phyloP scores from a whole-genome alignment of 2,113 vertebrate genomes.

The Corythoichthys haematopterus region DNA sequence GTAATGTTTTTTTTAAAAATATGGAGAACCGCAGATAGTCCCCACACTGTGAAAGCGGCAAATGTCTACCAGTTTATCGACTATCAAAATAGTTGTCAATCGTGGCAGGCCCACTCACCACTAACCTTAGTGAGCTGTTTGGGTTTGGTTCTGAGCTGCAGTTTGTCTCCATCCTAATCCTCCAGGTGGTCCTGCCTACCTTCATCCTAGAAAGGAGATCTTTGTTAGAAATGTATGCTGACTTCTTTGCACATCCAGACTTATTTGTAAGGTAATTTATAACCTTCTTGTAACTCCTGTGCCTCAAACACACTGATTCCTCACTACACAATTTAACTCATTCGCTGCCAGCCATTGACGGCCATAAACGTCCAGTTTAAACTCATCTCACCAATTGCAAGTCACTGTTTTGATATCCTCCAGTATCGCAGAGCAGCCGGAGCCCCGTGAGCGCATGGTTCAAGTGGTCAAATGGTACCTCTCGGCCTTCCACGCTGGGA shows the following conservation, averaged over 20 bases:
- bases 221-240: constrained; percentile 97
- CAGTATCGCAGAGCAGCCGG: constrained; percentile 91
- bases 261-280: constrained; percentile 89
- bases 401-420: not conserved
- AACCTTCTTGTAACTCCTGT: not conserved
- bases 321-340: no score
- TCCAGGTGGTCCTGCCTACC: constrained; percentile 93
- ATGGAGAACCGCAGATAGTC: no score
- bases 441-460: constrained; percentile 90
- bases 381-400: not conserved
- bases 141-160: not conserved
- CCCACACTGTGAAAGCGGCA: no score
- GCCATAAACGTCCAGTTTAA: no score
- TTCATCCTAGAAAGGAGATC: constrained; percentile 97
- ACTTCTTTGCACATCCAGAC: constrained; percentile 98
- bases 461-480: constrained; percentile 97
- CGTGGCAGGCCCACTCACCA: no score
- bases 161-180: constrained; percentile 14
- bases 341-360: no score
- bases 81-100: no score
- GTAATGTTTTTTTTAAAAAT: no score
- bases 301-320: not conserved
- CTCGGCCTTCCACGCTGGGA: constrained; percentile 97
- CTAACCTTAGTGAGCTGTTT: not conserved
- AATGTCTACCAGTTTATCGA: no score